phyloP scores from a whole-genome alignment of 2,888 invertebrate genomes.

The Aphodius granarius region DNA sequence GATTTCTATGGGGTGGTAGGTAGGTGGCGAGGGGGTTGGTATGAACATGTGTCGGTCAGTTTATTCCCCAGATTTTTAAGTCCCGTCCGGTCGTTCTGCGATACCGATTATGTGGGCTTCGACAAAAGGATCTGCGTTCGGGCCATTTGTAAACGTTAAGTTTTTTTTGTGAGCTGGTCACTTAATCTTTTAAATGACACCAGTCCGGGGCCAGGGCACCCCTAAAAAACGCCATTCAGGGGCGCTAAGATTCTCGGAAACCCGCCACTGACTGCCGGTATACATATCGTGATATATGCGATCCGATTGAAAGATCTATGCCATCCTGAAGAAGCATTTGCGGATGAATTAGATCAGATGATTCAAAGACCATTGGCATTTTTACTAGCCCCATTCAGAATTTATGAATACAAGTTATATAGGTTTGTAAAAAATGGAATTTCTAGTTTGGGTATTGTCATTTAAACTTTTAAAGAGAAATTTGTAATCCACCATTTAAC shows the following conservation, averaged over 20 bases:
- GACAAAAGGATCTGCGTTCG: slow-evolving; percentile 15
- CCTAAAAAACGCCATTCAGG: slow-evolving; percentile 10
- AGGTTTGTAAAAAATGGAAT: no score
- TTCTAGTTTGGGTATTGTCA: no score
- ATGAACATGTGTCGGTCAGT: slow-evolving; percentile 14
- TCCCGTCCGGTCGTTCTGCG: not conserved
- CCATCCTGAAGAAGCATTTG: not conserved
- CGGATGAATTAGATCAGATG: not conserved
- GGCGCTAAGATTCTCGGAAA: not conserved
- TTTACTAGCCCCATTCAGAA: not conserved
- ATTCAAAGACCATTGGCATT: not conserved
- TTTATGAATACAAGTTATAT: no score
- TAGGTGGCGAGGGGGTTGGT: not conserved
- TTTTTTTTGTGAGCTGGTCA: slow-evolving; percentile 22
- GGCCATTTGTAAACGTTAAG: slow-evolving; percentile 22
- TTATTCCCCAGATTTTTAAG: slow-evolving; percentile 15
- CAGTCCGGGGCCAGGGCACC: not conserved
- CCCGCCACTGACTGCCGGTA: not conserved
- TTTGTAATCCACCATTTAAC: no score
- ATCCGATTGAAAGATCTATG: not conserved
- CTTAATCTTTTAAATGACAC: slow-evolving; percentile 23
- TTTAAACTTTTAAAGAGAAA: no score
- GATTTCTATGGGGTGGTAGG: not conserved
- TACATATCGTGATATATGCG: not conserved
- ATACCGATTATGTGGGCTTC: slow-evolving; percentile 9